Conservation (phyloP, 2,888 invertebrate genomes). For the Caenorhabditis japonica region DNA sequence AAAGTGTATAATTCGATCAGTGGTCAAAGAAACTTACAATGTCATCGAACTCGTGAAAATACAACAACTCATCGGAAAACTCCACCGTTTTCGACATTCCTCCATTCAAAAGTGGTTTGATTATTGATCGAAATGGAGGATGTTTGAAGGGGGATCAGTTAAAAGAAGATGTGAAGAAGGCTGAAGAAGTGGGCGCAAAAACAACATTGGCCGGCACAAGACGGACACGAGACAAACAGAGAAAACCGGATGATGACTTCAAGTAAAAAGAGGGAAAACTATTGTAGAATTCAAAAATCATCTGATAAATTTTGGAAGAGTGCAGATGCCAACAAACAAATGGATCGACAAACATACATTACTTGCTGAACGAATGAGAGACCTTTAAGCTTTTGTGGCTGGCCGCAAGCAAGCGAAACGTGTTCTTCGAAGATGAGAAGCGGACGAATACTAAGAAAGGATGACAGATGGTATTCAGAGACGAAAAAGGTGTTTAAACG, state of each 20-base stretch:
- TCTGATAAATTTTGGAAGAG: too few species aligned
- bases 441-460: constrained; percentile 4
- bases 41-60: constrained; percentile 56
- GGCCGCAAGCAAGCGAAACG: constrained; percentile 23
- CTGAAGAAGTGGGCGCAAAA: constrained; percentile 2
- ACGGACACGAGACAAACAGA: background rate
- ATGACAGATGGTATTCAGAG: constrained; percentile 31
- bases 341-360: too few species aligned
- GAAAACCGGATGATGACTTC: constrained; percentile 10
- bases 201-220: constrained; percentile 1
- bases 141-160: background rate
- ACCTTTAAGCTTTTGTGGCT: constrained; percentile 45
- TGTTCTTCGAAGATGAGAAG: constrained; percentile 12
- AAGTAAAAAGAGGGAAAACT: too few species aligned
- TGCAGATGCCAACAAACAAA: too few species aligned
- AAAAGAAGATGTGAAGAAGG: constrained; percentile 7
- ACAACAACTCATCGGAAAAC: constrained; percentile 49
- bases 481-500: background rate
- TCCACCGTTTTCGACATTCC: constrained; percentile 30
- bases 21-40: constrained; percentile 36
- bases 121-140: constrained; percentile 22
- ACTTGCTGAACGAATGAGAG: too few species aligned
- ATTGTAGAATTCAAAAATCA: too few species aligned
- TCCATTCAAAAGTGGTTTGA: constrained; percentile 3
- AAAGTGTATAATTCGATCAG: background rate